Evolutionary conservation across 2,888 invertebrate genomes (phyloP).

Genomic region (Xestia c-nigrum): DNA sequence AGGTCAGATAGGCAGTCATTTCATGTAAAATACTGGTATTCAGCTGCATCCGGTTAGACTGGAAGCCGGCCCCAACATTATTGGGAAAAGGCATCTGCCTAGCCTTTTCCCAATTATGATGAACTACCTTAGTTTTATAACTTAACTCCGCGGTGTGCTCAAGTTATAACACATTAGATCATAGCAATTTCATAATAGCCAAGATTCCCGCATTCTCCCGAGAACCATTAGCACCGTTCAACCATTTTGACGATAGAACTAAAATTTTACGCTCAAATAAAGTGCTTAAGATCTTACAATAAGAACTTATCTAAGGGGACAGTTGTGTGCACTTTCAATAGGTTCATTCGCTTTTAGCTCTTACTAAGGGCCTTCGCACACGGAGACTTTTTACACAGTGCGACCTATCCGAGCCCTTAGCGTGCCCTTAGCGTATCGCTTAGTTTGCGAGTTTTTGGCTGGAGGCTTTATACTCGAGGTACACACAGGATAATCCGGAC

Average conservation of each 20-base stretch:
- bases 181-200: slow-evolving; percentile 22
- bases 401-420: too few relatives aligned
- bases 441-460: too few relatives aligned
- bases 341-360: slow-evolving; percentile 13
- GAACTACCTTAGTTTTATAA: background rate
- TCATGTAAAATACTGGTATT: too few relatives aligned
- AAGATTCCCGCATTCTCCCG: slow-evolving; percentile 25
- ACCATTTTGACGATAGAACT: slow-evolving; percentile 43
- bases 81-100: too few relatives aligned
- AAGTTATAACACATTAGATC: slow-evolving; percentile 2
- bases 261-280: slow-evolving; percentile 58
- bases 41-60: too few relatives aligned
- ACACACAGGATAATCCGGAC: too few relatives aligned
- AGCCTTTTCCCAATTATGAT: too few relatives aligned
- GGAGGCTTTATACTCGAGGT: too few relatives aligned
- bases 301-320: slow-evolving; percentile 25
- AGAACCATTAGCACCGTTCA: slow-evolving; percentile 36
- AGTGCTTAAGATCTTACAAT: slow-evolving; percentile 39
- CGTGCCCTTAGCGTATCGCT: too few relatives aligned
- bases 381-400: background rate
- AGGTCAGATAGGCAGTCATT: too few relatives aligned
- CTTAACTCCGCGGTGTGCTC: background rate
- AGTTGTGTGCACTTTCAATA: slow-evolving; percentile 44
- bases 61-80: too few relatives aligned
- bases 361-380: background rate